Evolutionary conservation across 2,113 vertebrate species (phyloP).

Genomic region (Carassius auratus): DNA sequence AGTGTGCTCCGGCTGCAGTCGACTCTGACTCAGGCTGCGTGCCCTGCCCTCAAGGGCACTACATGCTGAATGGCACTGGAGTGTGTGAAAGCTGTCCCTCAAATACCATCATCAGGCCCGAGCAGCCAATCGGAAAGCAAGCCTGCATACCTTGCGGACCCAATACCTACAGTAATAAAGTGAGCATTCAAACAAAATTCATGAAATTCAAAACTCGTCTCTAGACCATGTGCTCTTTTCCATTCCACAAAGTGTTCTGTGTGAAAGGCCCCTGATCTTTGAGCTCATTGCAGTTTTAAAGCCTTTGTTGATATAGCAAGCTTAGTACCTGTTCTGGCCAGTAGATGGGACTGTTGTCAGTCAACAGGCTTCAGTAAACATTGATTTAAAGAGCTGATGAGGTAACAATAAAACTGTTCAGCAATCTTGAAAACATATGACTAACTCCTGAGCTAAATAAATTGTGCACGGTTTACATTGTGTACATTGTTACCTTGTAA

Average conservation of each 20-base stretch:
- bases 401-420: not conserved
- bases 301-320: not conserved
- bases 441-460: not conserved
- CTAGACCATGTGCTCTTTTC: not conserved
- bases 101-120: slow-evolving; percentile 79
- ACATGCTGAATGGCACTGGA: slow-evolving; percentile 77
- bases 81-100: slow-evolving; percentile 80
- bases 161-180: slow-evolving; percentile 85
- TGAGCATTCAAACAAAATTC: slow-evolving; percentile 56
- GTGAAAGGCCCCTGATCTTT: not conserved
- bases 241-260: not conserved
- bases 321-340: not conserved
- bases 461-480: not conserved
- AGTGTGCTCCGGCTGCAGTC: slow-evolving; percentile 76
- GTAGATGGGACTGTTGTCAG: not conserved
- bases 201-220: not conserved
- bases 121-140: slow-evolving; percentile 77
- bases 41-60: slow-evolving; percentile 83
- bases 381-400: not conserved
- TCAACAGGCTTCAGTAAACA: not conserved
- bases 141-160: slow-evolving; percentile 85
- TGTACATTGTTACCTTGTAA: not conserved
- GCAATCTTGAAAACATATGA: not conserved
- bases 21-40: slow-evolving; percentile 78
- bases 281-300: not conserved